A percentile compares a stretch with the other conserved stretches of the same genome.
phyloP scores from a whole-genome alignment of 2,888 invertebrate species.

The Pachymerium ferrugineum region DNA sequence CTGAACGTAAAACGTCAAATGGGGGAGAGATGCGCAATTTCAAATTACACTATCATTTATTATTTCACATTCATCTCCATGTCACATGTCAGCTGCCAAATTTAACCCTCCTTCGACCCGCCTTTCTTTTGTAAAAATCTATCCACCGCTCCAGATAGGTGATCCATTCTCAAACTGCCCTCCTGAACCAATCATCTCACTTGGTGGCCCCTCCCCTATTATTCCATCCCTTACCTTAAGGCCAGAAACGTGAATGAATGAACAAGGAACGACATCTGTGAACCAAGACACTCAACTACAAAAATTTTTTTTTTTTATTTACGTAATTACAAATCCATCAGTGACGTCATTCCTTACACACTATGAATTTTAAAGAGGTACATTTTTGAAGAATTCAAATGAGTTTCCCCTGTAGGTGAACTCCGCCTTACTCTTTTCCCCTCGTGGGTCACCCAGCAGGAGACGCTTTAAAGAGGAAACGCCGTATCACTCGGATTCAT shows the following conservation, averaged over 20 bases:
- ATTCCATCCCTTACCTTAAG: not conserved
- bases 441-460: constrained; percentile 16
- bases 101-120: constrained; percentile 14
- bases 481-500: not conserved
- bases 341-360: not conserved
- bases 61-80: not conserved
- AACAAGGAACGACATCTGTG: constrained; percentile 1
- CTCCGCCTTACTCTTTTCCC: constrained; percentile 27
- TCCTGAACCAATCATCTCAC: constrained; percentile 13
- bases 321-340: not conserved
- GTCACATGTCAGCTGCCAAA: not conserved
- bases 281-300: not conserved
- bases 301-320: too few relatives aligned
- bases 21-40: not conserved
- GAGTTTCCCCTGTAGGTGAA: not conserved
- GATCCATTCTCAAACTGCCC: not conserved
- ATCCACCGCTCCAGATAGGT: not conserved
- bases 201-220: constrained; percentile 6
- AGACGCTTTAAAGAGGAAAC: constrained; percentile 10
- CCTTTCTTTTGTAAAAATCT: constrained; percentile 3
- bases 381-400: too few relatives aligned
- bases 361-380: too few relatives aligned
- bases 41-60: too few relatives aligned
- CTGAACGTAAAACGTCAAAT: not conserved
- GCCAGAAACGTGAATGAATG: not conserved